Conservation (phyloP, 2,113 vertebrate species). For the Trinectes maculatus region DNA sequence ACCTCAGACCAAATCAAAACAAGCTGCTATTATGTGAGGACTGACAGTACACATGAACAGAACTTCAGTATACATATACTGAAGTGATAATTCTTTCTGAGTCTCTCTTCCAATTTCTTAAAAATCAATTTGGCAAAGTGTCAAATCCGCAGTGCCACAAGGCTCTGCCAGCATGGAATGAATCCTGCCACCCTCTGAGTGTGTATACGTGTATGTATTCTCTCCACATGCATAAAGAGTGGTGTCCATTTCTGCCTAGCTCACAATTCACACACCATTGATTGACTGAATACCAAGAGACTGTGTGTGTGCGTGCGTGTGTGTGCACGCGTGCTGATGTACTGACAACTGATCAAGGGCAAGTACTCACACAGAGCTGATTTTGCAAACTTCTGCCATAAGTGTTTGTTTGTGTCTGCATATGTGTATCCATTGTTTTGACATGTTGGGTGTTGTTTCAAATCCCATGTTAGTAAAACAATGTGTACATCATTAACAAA, state of each 20-base stretch:
- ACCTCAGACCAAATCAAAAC: slow-evolving; percentile 6
- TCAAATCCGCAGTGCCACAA: no score
- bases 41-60: not conserved
- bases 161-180: slow-evolving; percentile 48
- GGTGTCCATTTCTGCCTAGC: slow-evolving; percentile 78
- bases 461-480: not conserved
- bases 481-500: no score
- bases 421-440: not conserved
- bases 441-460: not conserved
- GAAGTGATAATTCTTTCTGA: not conserved
- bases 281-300: slow-evolving; percentile 34
- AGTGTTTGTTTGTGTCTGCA: not conserved
- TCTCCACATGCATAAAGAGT: slow-evolving; percentile 58
- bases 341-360: slow-evolving; percentile 29
- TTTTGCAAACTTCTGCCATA: slow-evolving; percentile 5
- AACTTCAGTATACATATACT: slow-evolving; percentile 4
- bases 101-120: not conserved
- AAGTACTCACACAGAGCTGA: slow-evolving; percentile 10
- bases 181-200: slow-evolving; percentile 39
- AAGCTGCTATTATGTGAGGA: not conserved
- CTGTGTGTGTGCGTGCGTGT: not conserved
- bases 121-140: slow-evolving; percentile 18
- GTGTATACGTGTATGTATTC: slow-evolving; percentile 22
- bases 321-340: not conserved
- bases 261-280: slow-evolving; percentile 73